Percentiles rank a stretch among this genome's conserved stretches.
These are phyloP conservation scores for Trachelus stipa DNA, from an alignment of 2,888 invertebrate genomes.

Conservation along the genomic window DNA sequence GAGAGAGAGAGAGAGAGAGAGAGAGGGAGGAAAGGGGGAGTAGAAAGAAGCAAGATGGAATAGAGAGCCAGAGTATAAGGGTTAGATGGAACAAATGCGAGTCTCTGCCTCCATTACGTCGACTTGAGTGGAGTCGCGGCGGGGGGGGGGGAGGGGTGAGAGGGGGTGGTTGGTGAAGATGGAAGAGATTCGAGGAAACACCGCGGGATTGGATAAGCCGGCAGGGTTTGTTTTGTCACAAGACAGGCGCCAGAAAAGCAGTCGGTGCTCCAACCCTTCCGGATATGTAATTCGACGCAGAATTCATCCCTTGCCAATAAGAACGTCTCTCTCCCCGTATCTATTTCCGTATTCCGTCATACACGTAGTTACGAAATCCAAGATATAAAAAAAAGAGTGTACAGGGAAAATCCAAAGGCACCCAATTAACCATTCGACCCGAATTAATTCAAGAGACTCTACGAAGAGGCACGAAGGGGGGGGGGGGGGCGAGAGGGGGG, in stretches of 20 bases:
- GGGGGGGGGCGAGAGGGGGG: background rate
- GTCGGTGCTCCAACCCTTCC: slow-evolving; percentile 1
- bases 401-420: background rate
- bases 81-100: slow-evolving; percentile 41
- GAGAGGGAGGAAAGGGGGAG: slow-evolving; percentile 12
- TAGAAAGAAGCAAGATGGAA: slow-evolving; percentile 18
- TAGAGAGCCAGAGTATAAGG: slow-evolving; percentile 1
- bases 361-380: background rate
- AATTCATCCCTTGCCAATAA: background rate
- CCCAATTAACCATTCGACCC: no score
- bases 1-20: slow-evolving; percentile 19
- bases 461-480: background rate
- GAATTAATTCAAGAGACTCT: background rate
- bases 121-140: slow-evolving; percentile 34
- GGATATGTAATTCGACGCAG: background rate
- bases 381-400: background rate
- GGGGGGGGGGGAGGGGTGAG: slow-evolving; percentile 17
- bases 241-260: background rate
- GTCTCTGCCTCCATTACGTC: slow-evolving; percentile 43
- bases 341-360: background rate
- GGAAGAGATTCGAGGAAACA: slow-evolving; percentile 54
- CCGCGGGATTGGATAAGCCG: slow-evolving; percentile 54
- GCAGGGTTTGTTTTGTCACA: slow-evolving; percentile 47
- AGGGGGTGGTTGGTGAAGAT: slow-evolving; percentile 28
- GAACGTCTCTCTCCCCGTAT: background rate